Evolutionary conservation across 1,140 invertebrate genomes (phyloP), one percentile per base, ranked within the genome.

Genomic region (Pteromalus puparum): DNA sequence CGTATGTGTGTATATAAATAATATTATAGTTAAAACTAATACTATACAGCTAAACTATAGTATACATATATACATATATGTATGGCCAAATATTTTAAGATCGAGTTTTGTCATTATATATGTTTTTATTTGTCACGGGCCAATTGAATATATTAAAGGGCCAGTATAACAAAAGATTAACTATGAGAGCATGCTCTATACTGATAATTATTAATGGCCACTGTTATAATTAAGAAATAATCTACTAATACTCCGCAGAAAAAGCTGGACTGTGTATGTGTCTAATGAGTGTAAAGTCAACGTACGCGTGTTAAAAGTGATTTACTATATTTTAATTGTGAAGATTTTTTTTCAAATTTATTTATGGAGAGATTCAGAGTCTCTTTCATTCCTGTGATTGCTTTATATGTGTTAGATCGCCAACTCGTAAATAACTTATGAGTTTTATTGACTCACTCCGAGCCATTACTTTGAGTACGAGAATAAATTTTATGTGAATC

Each of bases 81-180:
- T 68, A 68, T n/a, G 21, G 28, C 26, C 30, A 48, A 82, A 82
- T 82, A 76, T 65, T 68, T 75, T 74, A 75, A 21, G 21, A 61
- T 53, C 9, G 73, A 28, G 18, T 80, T 80, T 80, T 70, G 67
- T 73, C 26, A 30, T 30, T 24, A 30, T 53, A n/a, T 12, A 15
- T 4, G 26, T 34, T 61, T 61, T 26, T 61, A 13, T 77, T 77
- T 65, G 26, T 48, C 48, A 24, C 9, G 42, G 42, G 38, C 67
- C 67, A n/a, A n/a, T n/a, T n/a, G n/a, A 28, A 68, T 26, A 26
- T 13, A 70, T 13, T 24, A 9, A 26, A 67, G 12, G 24, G 24
- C n/a, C 24, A 12, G 26, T 24, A 2, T 24, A 12, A 48, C 42
- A 18, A 48, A 67, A 67, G 6, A 1, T n/a, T 70, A 28, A 70